Evolutionary conservation across 2,797 vertebrate genomes (phyloP), one percentile per base, ranked within the genome.

Genomic region (Malacoraja senta): DNA sequence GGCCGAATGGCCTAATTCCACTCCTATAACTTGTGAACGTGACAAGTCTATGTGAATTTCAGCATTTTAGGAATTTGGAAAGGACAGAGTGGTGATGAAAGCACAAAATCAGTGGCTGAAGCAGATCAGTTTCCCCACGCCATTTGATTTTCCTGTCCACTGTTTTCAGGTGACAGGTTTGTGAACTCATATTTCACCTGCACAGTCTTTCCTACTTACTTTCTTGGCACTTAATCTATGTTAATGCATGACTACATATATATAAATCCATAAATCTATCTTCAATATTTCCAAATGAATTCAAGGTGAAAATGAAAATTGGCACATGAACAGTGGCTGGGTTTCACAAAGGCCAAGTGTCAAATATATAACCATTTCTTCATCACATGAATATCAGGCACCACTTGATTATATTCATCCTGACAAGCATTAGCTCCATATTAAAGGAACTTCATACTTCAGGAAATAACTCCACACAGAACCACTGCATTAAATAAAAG

Each of bases 291-390:
- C 24, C 90, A 38, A 26, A 76, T 76, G 71, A 44, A 74, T 19
- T 44, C 71, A 58, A 76, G 90, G 72, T 76, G 68, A n/a, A 92
- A 92, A 38, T 74, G 38, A 44, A 92, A 58, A 53, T 76, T 76
- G 38, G 58, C 90, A 76, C 26, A 76, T 53, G 13, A 92, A 74
- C 26, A 92, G 24, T 74, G 90, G 63, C 90, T 58, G 26, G 58
- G 72, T 58, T 76, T 12, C 44, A 58, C 90, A 92, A 9, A 92
- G 4, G 90, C 7, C 58, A 76, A 92, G 72, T 91, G 68, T 88
- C 19, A 88, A 88, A 68, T 35, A 19, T 10, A 17, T 17, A 88
- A 35, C 84, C n/a, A 88, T 32, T 17, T 65, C 19, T 68, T 88
- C 38, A 68, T 88, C 35, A 88, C 6, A 68, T 86, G 58, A 88